phyloP scores from a whole-genome alignment of 92 coral and sea anemone species.

The Actinostola sp. region DNA sequence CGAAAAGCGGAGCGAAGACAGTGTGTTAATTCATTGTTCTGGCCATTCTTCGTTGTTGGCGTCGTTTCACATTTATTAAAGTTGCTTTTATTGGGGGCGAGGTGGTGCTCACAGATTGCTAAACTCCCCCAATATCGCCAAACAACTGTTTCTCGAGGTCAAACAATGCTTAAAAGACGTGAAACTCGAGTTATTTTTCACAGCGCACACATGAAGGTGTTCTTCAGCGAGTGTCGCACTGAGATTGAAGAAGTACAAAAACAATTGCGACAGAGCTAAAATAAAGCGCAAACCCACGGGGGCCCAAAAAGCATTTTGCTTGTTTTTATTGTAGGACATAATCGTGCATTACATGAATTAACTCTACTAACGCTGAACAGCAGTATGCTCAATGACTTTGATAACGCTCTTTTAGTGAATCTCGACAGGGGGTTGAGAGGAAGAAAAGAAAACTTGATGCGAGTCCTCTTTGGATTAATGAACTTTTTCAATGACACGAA shows the following conservation, averaged over 20 bases:
- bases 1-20: not conserved
- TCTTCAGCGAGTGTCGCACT: not conserved
- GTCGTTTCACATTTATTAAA: slow-evolving; percentile 23
- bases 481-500: not conserved
- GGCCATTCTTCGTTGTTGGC: not conserved
- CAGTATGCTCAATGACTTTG: not conserved
- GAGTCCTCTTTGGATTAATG: not conserved
- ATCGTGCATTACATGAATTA: slow-evolving; percentile 10
- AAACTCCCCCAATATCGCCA: slow-evolving; percentile 16
- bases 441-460: not conserved
- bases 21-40: slow-evolving; percentile 10
- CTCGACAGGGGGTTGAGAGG: slow-evolving; percentile 4
- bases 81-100: slow-evolving; percentile 15
- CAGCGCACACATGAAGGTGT: slow-evolving; percentile 3
- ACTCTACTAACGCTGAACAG: not conserved
- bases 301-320: slow-evolving; percentile 8
- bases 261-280: slow-evolving; percentile 10
- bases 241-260: too few relatives aligned
- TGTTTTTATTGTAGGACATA: not conserved
- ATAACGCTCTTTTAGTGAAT: not conserved
- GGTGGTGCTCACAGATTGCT: slow-evolving; percentile 9
- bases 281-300: slow-evolving; percentile 4
- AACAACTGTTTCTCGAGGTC: slow-evolving; percentile 15
- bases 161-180: slow-evolving; percentile 8
- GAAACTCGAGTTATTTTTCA: not conserved